Base-by-base conservation (phyloP, 2,113 vertebrate species). In the Sialia sialis region DNA sequence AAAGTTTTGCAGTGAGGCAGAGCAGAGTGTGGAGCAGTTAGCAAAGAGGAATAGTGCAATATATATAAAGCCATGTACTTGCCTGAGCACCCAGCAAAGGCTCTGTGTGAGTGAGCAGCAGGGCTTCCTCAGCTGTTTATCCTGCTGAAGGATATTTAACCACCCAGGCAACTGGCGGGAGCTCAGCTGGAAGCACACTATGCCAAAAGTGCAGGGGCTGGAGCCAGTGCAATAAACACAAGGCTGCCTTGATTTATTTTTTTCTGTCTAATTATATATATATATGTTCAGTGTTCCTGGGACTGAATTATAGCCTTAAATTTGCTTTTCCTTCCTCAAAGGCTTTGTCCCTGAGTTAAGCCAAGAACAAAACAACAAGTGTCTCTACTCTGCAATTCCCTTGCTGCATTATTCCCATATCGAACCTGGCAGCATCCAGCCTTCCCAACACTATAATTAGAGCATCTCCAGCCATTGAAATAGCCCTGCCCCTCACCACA, bases 41-140 rank as follows among this genome's bases (percentile, higher is more conserved):
- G 48, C 49, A 64, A 29, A 74, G 64, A 68, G 49, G 20, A 74
- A 17, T 48, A 92, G 58, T 7, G 1, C 18, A 23, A 21, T 29
- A 26, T n/a, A 69, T 43, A 74, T 23, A 91, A 91, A 94, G 44
- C 22, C 51, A 39, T 36, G 18, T 92, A 98, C 98, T 98, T 98
- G 97, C 98, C 98, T 98, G 98, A 93, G 82, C 86, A 87, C 97
- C 96, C 74, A 98, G 97, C 96, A 97, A 79, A 76, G 97, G 97
- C 97, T 98, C 98, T 76, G 97, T 96, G 58, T 97, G 97, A 95
- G 96, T 98, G 97, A 98, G 98, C 97, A 87, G 73, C 30, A 96
- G 97, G 19, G 95, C 97, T 94, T 98, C 98, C 90, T 96, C 97
- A 95, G 98, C 98, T 98, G 97, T 98, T 98, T 98, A 96, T 97